phyloP scores from a whole-genome alignment of 2,888 invertebrate species.

The Lepetodrilus schrolli region DNA sequence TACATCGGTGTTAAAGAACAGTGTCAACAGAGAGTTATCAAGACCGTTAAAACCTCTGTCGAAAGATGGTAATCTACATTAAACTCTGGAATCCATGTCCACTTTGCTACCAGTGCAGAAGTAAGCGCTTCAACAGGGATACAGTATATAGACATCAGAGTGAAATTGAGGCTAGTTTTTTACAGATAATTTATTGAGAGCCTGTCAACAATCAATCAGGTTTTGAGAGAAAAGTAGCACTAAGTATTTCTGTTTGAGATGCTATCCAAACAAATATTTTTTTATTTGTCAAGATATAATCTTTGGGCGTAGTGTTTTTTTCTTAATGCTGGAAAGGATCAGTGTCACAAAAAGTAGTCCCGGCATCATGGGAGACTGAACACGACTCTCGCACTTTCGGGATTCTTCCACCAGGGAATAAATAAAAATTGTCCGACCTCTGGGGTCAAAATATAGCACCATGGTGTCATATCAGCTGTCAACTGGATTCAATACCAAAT shows the following conservation, averaged over 20 bases:
- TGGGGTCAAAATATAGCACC: constrained; percentile 19
- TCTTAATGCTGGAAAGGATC: background rate
- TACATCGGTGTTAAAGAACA: no score
- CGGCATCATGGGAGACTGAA: background rate
- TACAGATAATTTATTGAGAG: background rate
- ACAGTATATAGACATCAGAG: background rate
- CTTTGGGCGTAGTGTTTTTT: background rate
- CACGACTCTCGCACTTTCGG: background rate
- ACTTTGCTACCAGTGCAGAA: no score
- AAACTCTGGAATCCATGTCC: no score
- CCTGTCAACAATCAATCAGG: constrained; percentile 19
- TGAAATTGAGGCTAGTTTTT: background rate
- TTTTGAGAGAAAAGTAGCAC: background rate
- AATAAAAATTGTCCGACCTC: constrained; percentile 8
- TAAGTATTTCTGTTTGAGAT: background rate
- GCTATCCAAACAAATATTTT: background rate
- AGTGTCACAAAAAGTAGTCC: background rate
- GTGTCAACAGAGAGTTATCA: no score
- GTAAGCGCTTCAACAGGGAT: no score
- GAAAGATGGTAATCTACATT: no score
- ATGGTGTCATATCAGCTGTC: background rate
- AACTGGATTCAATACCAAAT: no score
- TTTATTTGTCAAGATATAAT: background rate
- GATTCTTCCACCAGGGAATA: background rate
- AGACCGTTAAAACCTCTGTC: no score